Conservation (phyloP, 2,888 invertebrate species). For the Phengaris alcon region DNA sequence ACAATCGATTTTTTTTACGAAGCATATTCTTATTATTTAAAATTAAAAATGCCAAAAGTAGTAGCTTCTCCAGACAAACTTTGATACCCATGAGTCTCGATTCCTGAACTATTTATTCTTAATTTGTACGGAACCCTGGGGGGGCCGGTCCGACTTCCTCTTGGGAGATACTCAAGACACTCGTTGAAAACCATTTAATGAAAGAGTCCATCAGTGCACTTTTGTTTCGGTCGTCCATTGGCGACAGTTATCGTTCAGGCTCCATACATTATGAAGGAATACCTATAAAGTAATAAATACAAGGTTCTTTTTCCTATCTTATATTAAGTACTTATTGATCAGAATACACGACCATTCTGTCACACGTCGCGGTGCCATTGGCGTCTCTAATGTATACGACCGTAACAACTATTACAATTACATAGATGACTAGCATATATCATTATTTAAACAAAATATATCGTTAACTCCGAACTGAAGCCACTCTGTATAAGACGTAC, state of each 20-base stretch:
- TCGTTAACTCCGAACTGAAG: not conserved
- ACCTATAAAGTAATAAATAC: not conserved
- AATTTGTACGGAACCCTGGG: too few relatives aligned
- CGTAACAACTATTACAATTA: not conserved
- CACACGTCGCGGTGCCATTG: not conserved
- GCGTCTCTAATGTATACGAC: not conserved
- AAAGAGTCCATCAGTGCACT: too few relatives aligned
- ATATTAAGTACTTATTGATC: conserved; percentile 15
- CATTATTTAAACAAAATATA: not conserved
- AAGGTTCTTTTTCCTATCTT: not conserved
- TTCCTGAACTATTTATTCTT: too few relatives aligned
- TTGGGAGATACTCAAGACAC: too few relatives aligned
- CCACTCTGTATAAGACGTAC: not conserved
- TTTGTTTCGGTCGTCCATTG: too few relatives aligned
- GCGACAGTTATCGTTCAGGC: not conserved
- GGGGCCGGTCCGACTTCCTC: too few relatives aligned
- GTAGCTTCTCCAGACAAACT: too few relatives aligned
- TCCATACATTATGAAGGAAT: not conserved
- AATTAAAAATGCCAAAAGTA: too few relatives aligned
- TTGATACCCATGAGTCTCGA: too few relatives aligned
- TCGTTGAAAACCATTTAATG: too few relatives aligned
- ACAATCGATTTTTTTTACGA: too few relatives aligned
- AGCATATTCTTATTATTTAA: too few relatives aligned
- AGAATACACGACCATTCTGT: not conserved
- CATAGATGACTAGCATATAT: conserved; percentile 12